Conservation (phyloP, 2,797 vertebrate species). For the Oryzias sinensis region DNA sequence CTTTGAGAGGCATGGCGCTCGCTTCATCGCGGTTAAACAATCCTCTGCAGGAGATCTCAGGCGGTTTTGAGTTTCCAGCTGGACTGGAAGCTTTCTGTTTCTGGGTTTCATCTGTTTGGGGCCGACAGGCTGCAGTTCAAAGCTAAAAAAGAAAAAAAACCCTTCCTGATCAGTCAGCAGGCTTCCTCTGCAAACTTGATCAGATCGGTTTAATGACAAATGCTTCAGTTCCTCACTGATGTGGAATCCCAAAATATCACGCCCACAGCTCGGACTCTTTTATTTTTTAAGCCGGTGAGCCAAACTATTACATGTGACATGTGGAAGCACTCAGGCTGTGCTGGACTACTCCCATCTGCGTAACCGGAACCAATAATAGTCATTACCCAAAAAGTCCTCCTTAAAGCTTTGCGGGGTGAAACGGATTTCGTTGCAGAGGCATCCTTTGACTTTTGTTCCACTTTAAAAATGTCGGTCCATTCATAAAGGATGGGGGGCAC, state of each 20-base stretch:
- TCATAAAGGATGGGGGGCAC: too few species aligned
- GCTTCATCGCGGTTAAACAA: conserved; percentile 42
- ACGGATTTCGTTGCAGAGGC: conserved; percentile 9
- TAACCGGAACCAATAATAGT: conserved; percentile 29
- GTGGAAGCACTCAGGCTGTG: conserved; percentile 46
- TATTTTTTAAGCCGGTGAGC: conserved; percentile 35
- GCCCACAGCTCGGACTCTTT: conserved; percentile 18
- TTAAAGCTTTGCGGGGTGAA: conserved; percentile 25
- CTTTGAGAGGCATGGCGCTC: conserved; percentile 48
- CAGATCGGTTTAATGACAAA: conserved; percentile 46
- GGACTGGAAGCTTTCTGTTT: conserved; percentile 9
- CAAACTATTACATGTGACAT: conserved; percentile 43
- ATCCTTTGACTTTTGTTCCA: conserved; percentile 5
- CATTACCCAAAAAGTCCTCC: conserved; percentile 39
- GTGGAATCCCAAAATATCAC: conserved; percentile 36
- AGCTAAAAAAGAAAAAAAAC: too few species aligned
- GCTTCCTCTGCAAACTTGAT: conserved; percentile 14
- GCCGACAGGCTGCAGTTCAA: too few species aligned
- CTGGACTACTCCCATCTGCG: conserved; percentile 37
- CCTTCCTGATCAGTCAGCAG: conserved; percentile 20
- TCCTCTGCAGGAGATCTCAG: conserved; percentile 28
- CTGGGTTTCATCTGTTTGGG: neutral
- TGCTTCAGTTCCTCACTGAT: conserved; percentile 25
- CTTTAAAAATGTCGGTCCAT: neutral
- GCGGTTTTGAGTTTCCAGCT: conserved; percentile 44